A percentile compares a stretch with the other conserved stretches of the same genome.
phyloP scores from a whole-genome alignment of 2,888 invertebrate genomes.

The Dyspetes luteomarginatus region DNA sequence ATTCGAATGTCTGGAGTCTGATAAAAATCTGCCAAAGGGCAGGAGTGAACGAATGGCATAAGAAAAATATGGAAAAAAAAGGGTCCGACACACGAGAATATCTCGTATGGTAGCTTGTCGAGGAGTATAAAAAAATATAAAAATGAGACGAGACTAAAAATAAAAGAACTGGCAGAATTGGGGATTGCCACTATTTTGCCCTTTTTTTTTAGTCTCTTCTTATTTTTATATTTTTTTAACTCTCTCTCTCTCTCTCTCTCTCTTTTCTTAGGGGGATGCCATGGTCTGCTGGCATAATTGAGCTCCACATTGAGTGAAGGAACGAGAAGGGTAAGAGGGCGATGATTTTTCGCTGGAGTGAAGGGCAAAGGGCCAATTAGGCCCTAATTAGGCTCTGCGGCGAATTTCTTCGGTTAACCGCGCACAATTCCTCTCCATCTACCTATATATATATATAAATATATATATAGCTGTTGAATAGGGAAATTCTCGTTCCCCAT shows the following conservation, averaged over 20 bases:
- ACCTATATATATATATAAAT: too few relatives aligned
- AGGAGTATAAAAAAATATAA: conserved; percentile 7
- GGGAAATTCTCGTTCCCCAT: conserved; percentile 28
- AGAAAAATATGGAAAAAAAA: conserved; percentile 29
- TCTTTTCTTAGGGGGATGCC: conserved; percentile 29
- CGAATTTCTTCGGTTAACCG: conserved; percentile 62
- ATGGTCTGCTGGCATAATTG: conserved; percentile 51
- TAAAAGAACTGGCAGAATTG: conserved; percentile 18
- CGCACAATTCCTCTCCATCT: conserved; percentile 57
- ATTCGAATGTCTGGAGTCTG: conserved; percentile 47
- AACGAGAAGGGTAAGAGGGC: conserved; percentile 20
- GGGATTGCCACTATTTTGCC: too few relatives aligned
- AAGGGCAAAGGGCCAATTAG: conserved; percentile 76
- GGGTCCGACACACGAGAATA: conserved; percentile 32
- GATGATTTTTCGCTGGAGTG: conserved; percentile 54
- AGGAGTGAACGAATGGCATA: conserved; percentile 24
- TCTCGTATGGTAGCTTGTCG: not conserved
- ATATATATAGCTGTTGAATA: conserved; percentile 20
- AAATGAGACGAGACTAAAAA: conserved; percentile 22
- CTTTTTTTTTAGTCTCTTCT: too few relatives aligned
- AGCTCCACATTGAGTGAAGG: conserved; percentile 43
- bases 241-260: too few relatives aligned
- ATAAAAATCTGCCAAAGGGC: conserved; percentile 52
- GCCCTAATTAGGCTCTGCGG: conserved; percentile 78
- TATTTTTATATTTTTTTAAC: too few relatives aligned